Percentiles rank a stretch among this genome's conserved stretches.
These are phyloP conservation scores for Pararge aegeria DNA, from an alignment of 1,140 invertebrate genomes.

Conservation along the genomic window DNA sequence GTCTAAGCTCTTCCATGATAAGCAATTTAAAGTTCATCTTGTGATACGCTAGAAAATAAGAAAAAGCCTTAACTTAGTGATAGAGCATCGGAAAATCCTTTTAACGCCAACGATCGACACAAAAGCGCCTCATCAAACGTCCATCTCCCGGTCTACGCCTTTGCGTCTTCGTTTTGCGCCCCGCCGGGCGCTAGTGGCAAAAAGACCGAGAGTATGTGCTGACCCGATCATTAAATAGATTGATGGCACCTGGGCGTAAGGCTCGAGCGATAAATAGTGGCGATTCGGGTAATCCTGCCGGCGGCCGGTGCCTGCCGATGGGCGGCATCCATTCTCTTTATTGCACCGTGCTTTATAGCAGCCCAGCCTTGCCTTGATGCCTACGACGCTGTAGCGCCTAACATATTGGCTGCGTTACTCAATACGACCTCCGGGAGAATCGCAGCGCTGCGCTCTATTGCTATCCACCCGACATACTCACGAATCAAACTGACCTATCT, in stretches of 20 bases:
- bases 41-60: constrained; percentile 38
- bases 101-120: constrained; percentile 68
- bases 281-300: constrained; percentile 75
- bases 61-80: constrained; percentile 45
- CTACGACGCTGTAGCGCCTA: constrained; percentile 59
- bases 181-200: constrained; percentile 50
- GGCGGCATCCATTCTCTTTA: constrained; percentile 78
- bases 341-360: constrained; percentile 74
- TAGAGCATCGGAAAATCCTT: constrained; percentile 66
- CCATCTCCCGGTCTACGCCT: constrained; percentile 61
- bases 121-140: constrained; percentile 77
- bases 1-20: constrained; percentile 17
- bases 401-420: constrained; percentile 60
- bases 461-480: constrained; percentile 25
- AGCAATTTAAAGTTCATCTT: constrained; percentile 24
- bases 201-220: constrained; percentile 74
- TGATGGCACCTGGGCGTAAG: constrained; percentile 77
- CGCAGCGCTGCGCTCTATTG: constrained; percentile 21
- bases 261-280: constrained; percentile 77
- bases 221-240: constrained; percentile 80
- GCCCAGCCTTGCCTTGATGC: constrained; percentile 63
- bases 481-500: constrained; percentile 32
- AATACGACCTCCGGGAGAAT: constrained; percentile 44
- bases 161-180: constrained; percentile 58
- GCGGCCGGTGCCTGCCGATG: constrained; percentile 68